Percentiles rank a stretch among this genome's conserved stretches.
phyloP scores from a whole-genome alignment of 1,140 invertebrate genomes.

The Aricia agestis region DNA sequence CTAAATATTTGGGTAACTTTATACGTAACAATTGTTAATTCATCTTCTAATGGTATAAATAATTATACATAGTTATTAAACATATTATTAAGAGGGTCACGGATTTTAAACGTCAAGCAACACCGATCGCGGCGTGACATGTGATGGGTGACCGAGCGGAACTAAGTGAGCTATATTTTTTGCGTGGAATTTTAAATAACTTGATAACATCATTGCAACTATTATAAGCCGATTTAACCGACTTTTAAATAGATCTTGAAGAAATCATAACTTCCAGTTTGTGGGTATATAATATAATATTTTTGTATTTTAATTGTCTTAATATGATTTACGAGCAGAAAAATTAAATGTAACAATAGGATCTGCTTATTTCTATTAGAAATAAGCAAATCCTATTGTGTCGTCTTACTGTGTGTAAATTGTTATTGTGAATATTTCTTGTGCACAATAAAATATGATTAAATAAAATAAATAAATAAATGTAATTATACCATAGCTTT shows the following conservation, averaged over 20 bases:
- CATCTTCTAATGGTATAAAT: not conserved
- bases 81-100: not conserved
- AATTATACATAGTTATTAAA: not conserved
- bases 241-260: not conserved
- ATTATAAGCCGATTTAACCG: not conserved
- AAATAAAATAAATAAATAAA: no score
- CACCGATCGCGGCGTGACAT: not conserved
- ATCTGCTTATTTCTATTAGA: no score
- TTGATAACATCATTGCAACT: not conserved
- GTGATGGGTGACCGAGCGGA: constrained; percentile 12
- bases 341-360: no score
- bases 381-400: no score
- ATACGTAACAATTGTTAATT: not conserved
- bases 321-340: no score
- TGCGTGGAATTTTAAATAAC: not conserved
- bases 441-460: no score
- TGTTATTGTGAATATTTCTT: no score
- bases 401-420: no score
- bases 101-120: constrained; percentile 7
- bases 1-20: not conserved
- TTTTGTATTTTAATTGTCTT: no score
- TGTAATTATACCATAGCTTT: no score
- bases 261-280: not conserved
- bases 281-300: no score
- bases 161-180: not conserved